Base-by-base conservation (phyloP, 2,797 vertebrate genomes). In the Melanotaenia boesemani region DNA sequence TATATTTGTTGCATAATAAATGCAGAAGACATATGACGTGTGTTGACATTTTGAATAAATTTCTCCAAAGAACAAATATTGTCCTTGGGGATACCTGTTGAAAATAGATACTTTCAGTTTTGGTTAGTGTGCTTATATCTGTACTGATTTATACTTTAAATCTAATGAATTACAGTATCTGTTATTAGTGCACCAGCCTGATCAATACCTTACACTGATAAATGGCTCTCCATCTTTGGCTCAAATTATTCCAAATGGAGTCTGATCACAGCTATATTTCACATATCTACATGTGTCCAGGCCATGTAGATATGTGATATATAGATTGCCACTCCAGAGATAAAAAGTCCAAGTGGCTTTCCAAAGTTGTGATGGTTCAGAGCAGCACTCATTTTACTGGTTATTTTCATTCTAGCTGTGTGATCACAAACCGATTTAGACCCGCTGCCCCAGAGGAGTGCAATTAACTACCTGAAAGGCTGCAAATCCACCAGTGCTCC, bases 401-500 rank as follows among this genome's bases (percentile, higher is more conserved):
- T 70, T 84, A 79, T 83, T 86, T 85, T 77, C 71, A 77, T 75
- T 75, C 72, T 70, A 65, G 71, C 69, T 59, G 52, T 72, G 67
- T 58, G 83, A 86, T 85, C 80, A 81, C 79, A 78, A 67, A 79
- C 76, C 61, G 20, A 78, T 81, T 84, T 81, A 76, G 57, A 70
- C 76, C 56, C 20, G 16, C 32, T 37, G 60, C 79, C 84, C 71
- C 76, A 18, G 67, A 77, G 77, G 77, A 86, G 67, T 22, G 75
- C 85, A 89, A 90, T 89, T 89, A 88, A 82, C 81, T 86, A 80
- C 67, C 82, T 79, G 80, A 66, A 81, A 82, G 72, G 84, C 77
- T 68, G 74, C 50, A 82, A 82, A 85, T 80, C 77, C 86, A 75
- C 74, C 69, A 70, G 70, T 71, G 74, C 82, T 80, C 67, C 68